Percentiles rank a stretch among this genome's conserved stretches.
These are phyloP conservation scores for Idaea dimidiata DNA, from an alignment of 2,888 invertebrate genomes.

Conservation along the genomic window DNA sequence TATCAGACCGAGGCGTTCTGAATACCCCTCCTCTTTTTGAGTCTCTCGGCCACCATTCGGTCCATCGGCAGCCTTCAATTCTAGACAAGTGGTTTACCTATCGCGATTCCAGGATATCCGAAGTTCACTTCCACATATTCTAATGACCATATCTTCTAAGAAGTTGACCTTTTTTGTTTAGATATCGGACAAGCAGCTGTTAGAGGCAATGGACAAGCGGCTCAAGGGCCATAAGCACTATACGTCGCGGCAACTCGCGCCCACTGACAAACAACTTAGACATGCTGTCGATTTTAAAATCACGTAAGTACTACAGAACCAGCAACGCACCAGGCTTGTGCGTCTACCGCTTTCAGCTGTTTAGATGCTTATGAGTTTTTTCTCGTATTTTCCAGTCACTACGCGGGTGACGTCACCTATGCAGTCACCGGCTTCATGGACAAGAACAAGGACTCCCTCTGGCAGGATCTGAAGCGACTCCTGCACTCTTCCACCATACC, in stretches of 20 bases:
- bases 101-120: too few species aligned
- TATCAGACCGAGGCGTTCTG: too few species aligned
- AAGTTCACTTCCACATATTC: neutral
- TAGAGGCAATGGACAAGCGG: constrained; percentile 96
- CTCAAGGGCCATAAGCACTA: constrained; percentile 93
- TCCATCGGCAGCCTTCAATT: too few species aligned
- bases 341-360: too few species aligned
- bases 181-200: constrained; percentile 87
- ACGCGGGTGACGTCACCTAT: constrained; percentile 98
- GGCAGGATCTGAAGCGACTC: constrained; percentile 97
- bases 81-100: too few species aligned
- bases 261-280: constrained; percentile 89
- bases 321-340: too few species aligned
- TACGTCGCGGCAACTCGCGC: constrained; percentile 91
- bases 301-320: constrained; percentile 75
- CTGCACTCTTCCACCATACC: constrained; percentile 90
- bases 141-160: neutral
- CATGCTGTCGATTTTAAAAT: constrained; percentile 91
- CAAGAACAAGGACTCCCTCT: constrained; percentile 97
- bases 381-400: constrained; percentile 83
- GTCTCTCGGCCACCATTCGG: too few species aligned
- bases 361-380: constrained; percentile 11
- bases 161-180: constrained; percentile 23
- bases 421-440: constrained; percentile 95
- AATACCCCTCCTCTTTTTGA: too few species aligned